Conservation (phyloP, 2,888 invertebrate species). For the Parnassius glacialis region DNA sequence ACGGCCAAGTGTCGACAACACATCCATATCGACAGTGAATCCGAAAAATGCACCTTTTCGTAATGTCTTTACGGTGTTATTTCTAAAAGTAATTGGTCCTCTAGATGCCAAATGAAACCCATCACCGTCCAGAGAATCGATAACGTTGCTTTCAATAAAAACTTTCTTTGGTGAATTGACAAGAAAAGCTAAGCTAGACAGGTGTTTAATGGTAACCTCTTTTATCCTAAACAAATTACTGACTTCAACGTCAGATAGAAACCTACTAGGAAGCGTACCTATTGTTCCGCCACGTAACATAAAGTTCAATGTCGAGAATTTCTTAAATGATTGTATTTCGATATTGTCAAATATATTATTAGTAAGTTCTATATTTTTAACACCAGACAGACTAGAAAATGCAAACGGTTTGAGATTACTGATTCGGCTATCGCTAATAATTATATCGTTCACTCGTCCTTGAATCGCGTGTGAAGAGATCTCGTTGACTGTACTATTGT, state of each 20-base stretch:
- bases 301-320: slow-evolving; percentile 85
- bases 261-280: slow-evolving; percentile 83
- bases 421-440: slow-evolving; percentile 83
- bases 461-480: slow-evolving; percentile 84
- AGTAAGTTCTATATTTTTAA: slow-evolving; percentile 83
- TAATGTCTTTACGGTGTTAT: slow-evolving; percentile 82
- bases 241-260: slow-evolving; percentile 87
- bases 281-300: slow-evolving; percentile 83
- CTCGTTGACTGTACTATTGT: slow-evolving; percentile 74
- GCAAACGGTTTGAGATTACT: slow-evolving; percentile 85
- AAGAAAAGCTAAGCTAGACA: slow-evolving; percentile 86
- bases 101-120: slow-evolving; percentile 82
- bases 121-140: slow-evolving; percentile 83
- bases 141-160: slow-evolving; percentile 80
- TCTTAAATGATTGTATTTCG: slow-evolving; percentile 88
- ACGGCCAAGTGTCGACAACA: slow-evolving; percentile 60
- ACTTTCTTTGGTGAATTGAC: slow-evolving; percentile 83
- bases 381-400: slow-evolving; percentile 86
- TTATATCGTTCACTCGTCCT: slow-evolving; percentile 86
- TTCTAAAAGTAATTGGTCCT: slow-evolving; percentile 84
- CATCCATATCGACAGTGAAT: slow-evolving; percentile 73
- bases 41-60: slow-evolving; percentile 83
- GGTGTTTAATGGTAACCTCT: slow-evolving; percentile 82
- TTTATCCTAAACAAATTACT: slow-evolving; percentile 83
- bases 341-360: slow-evolving; percentile 82